phyloP scores from a whole-genome alignment of 2,797 vertebrate species.

The Malacoctenus gilli region DNA sequence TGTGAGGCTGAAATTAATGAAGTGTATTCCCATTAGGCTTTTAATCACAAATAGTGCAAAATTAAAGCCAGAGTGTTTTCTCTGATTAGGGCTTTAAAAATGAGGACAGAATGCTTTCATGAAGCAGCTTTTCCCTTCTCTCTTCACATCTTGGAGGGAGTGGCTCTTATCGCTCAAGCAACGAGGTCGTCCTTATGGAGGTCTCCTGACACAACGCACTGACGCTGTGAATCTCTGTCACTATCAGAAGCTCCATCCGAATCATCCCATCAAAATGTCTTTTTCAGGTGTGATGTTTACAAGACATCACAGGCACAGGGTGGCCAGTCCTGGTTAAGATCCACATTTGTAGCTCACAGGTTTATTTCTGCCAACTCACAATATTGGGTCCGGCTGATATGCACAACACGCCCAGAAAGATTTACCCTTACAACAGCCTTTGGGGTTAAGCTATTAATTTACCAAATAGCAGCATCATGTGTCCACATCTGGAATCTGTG shows the following conservation, averaged over 20 bases:
- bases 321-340: too few species aligned
- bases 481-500: conserved; percentile 23
- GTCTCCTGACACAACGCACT: conserved; percentile 28
- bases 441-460: conserved; percentile 14
- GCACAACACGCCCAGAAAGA: conserved; percentile 1
- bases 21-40: conserved; percentile 61
- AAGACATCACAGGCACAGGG: conserved; percentile 54
- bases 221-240: conserved; percentile 23
- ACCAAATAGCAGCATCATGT: conserved; percentile 18
- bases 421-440: too few species aligned
- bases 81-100: conserved; percentile 47
- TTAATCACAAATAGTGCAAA: conserved; percentile 63
- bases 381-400: not conserved
- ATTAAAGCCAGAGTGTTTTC: conserved; percentile 40
- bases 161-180: conserved; percentile 26
- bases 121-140: conserved; percentile 12
- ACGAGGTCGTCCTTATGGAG: conserved; percentile 8
- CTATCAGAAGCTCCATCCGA: conserved; percentile 19
- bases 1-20: conserved; percentile 70
- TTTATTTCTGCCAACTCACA: not conserved
- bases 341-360: conserved; percentile 45
- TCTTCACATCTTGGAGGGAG: conserved; percentile 14
- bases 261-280: too few species aligned
- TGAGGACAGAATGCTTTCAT: conserved; percentile 44
- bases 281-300: conserved; percentile 60